phyloP scores from a whole-genome alignment of 2,888 invertebrate genomes.

The Trichogramma dendrolimi region DNA sequence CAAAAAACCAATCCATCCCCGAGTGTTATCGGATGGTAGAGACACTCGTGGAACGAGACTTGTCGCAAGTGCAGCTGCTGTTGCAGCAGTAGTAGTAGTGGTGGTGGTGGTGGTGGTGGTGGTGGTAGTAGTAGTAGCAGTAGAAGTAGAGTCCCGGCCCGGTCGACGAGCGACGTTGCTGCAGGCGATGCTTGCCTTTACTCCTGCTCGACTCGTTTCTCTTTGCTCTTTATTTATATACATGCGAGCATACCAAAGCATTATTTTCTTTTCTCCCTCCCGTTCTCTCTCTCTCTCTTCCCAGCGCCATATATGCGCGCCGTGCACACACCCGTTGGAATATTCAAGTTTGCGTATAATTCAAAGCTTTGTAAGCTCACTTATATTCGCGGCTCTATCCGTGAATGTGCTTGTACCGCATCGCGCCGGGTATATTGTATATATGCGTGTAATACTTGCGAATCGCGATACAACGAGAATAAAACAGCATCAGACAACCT shows the following conservation, averaged over 20 bases:
- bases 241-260: neutral
- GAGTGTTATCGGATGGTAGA: conserved; percentile 45
- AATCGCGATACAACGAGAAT: too few species aligned
- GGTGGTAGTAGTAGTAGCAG: too few species aligned
- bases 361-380: too few species aligned
- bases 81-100: too few species aligned
- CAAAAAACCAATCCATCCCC: conserved; percentile 46
- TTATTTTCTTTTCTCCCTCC: neutral
- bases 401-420: neutral
- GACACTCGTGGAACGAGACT: conserved; percentile 36
- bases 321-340: conserved; percentile 1
- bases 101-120: too few species aligned
- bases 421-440: neutral
- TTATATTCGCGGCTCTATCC: too few species aligned
- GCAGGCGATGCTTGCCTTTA: neutral
- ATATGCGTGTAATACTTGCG: too few species aligned
- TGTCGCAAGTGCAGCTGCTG: too few species aligned
- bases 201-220: neutral
- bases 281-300: neutral
- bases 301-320: neutral
- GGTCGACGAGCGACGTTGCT: too few species aligned
- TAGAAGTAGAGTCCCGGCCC: too few species aligned
- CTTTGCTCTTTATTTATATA: neutral
- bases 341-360: conserved; percentile 1
- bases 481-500: too few species aligned